A percentile compares a stretch with the other conserved stretches of the same genome.
Conservation (phyloP, 1,140 invertebrate genomes). For the Globodera ellingtonae region DNA sequence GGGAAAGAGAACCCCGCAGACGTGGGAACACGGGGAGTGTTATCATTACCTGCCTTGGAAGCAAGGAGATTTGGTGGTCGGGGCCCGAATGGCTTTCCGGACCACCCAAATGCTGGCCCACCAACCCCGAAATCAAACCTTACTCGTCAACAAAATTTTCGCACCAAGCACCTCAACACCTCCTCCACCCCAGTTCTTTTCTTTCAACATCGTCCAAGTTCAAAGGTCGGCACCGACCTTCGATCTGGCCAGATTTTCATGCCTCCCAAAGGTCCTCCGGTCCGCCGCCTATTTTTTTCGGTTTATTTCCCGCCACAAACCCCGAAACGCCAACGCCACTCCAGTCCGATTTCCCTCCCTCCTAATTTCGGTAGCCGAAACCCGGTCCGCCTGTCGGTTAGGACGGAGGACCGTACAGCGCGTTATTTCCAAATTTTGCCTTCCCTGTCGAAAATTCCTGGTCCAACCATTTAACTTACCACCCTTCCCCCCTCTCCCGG, state of each 20-base stretch:
- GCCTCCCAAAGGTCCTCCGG: neutral
- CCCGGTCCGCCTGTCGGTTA: neutral
- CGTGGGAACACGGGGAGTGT: neutral
- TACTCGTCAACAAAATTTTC: neutral
- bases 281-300: neutral
- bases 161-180: no score
- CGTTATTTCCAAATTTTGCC: slow-evolving; percentile 66
- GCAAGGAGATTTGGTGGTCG: neutral
- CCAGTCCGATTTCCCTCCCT: no score
- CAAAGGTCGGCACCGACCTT: neutral
- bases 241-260: neutral
- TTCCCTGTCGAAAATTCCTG: slow-evolving; percentile 55
- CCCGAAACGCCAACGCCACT: no score
- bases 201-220: neutral
- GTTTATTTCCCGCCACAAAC: neutral
- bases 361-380: no score
- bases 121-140: neutral
- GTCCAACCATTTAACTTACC: slow-evolving; percentile 67
- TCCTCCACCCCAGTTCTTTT: neutral
- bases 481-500: slow-evolving; percentile 30
- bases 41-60: neutral
- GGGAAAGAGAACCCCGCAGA: slow-evolving; percentile 1
- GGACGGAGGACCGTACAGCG: slow-evolving; percentile 63
- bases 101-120: no score
- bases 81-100: neutral